Percentiles rank a stretch among this genome's conserved stretches.
phyloP scores from a whole-genome alignment of 2,888 invertebrate species.

The Lepas anatifera region DNA sequence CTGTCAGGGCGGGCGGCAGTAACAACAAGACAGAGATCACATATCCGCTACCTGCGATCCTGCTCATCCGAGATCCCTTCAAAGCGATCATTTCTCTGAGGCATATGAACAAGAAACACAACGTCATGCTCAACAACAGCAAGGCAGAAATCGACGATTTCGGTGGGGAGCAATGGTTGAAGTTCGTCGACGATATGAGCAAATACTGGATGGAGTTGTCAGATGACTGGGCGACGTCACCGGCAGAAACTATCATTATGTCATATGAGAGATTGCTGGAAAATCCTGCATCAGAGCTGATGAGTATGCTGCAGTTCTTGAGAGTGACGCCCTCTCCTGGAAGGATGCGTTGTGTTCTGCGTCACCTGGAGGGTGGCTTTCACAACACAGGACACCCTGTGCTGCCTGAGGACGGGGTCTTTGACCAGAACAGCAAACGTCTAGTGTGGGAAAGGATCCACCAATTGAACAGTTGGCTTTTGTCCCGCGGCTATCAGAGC shows the following conservation, averaged over 20 bases:
- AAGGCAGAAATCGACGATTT: not conserved
- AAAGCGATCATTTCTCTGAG: not conserved
- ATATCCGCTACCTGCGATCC: not conserved
- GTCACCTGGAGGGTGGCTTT: not conserved
- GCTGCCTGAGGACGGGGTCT: not conserved
- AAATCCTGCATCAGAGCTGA: not conserved
- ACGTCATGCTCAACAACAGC: not conserved
- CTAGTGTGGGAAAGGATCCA: not conserved
- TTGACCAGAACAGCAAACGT: not conserved
- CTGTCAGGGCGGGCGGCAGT: no score
- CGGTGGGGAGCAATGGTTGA: not conserved
- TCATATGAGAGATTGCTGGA: not conserved
- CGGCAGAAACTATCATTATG: not conserved
- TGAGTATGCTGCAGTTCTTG: not conserved
- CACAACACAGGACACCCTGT: not conserved
- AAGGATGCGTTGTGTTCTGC: not conserved
- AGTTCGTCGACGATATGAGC: not conserved
- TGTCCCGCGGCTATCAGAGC: not conserved
- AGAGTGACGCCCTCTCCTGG: not conserved
- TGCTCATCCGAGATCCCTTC: not conserved
- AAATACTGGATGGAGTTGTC: not conserved
- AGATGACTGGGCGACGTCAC: not conserved
- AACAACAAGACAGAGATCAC: no score
- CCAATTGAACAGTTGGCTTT: not conserved
- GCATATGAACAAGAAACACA: not conserved